These are phyloP conservation scores for Gymnothorax javanicus DNA, from an alignment of 2,797 vertebrate genomes.

Conservation along the genomic window DNA sequence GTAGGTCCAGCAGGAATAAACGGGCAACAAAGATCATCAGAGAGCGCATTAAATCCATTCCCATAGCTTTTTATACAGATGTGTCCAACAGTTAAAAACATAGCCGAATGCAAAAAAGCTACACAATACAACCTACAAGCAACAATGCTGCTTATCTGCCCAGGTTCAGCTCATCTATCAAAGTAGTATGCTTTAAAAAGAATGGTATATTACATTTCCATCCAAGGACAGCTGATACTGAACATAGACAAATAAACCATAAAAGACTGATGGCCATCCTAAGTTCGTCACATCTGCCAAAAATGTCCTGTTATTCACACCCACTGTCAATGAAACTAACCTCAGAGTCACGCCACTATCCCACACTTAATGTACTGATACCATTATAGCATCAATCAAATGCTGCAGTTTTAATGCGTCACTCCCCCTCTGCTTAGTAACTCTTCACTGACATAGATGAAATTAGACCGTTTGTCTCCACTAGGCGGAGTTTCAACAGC, in stretches of 20 bases:
- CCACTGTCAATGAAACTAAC: neutral
- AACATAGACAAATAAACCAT: neutral
- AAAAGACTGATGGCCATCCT: neutral
- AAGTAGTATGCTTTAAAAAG: neutral
- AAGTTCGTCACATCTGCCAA: neutral
- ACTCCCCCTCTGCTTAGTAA: neutral
- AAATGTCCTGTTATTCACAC: neutral
- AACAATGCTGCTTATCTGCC: neutral
- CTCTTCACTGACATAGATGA: neutral
- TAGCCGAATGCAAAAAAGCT: neutral
- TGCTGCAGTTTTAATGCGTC: conserved; percentile 19
- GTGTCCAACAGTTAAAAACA: neutral
- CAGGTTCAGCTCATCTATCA: neutral
- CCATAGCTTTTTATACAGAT: neutral
- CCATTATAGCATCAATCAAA: conserved; percentile 5
- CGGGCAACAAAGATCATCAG: neutral
- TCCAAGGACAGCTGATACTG: neutral
- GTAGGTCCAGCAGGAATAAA: neutral
- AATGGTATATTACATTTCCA: neutral
- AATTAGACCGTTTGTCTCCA: neutral
- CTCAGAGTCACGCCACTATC: neutral
- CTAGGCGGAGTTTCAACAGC: conserved; percentile 34
- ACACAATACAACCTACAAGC: neutral
- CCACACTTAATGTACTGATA: neutral
- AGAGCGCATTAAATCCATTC: neutral